These are phyloP conservation scores for Coptodon bakossiorum DNA, from an alignment of 2,113 vertebrate genomes.

Conservation along the genomic window DNA sequence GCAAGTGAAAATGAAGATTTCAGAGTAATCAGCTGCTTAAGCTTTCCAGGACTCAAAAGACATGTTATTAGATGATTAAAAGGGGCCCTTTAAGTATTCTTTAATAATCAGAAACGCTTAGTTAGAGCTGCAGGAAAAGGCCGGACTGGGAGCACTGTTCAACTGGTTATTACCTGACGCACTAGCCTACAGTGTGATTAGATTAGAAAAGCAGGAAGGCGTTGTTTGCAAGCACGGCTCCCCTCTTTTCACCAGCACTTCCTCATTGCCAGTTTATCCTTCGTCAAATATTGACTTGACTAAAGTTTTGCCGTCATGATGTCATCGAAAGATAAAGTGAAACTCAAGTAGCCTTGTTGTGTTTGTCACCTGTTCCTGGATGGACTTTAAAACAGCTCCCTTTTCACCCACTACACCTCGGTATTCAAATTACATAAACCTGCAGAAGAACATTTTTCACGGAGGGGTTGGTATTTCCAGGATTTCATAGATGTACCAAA, in stretches of 20 bases:
- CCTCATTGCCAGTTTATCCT: background rate
- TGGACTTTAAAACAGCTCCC: background rate
- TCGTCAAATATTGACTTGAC: slow-evolving; percentile 18
- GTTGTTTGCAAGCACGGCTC: background rate
- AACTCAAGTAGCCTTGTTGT: background rate
- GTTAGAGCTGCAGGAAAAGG: background rate
- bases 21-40: background rate
- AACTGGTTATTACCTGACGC: background rate
- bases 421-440: accelerated
- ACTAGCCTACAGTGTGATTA: background rate
- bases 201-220: background rate
- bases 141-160: background rate
- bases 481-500: background rate
- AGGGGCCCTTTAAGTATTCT: background rate
- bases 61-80: slow-evolving; percentile 3
- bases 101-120: background rate
- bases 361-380: background rate
- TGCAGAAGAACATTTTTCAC: background rate
- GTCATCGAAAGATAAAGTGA: background rate
- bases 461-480: accelerated
- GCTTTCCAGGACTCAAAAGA: background rate
- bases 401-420: background rate
- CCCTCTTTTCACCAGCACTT: background rate
- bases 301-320: background rate
- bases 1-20: slow-evolving; percentile 8